phyloP scores from a whole-genome alignment of 2,888 invertebrate species.

The Choristoneura rosaceana region DNA sequence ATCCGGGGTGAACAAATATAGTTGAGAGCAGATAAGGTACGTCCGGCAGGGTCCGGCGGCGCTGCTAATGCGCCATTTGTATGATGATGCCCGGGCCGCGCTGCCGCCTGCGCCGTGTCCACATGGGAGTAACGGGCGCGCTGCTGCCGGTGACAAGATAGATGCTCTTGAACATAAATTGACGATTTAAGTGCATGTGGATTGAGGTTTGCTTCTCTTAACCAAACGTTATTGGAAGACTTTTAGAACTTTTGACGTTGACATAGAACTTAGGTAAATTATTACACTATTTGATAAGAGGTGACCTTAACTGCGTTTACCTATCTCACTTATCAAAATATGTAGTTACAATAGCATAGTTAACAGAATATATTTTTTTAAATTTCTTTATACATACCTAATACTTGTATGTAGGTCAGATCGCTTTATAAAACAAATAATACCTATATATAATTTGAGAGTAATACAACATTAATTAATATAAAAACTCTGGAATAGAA shows the following conservation, averaged over 20 bases:
- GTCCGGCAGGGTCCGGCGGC: slow-evolving; percentile 68
- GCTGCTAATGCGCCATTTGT: slow-evolving; percentile 83
- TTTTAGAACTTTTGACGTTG: not conserved
- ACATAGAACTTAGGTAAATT: too few relatives aligned
- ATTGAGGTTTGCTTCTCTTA: slow-evolving; percentile 5
- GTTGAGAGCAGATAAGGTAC: slow-evolving; percentile 83
- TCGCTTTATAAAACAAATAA: not conserved
- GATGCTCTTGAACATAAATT: slow-evolving; percentile 30
- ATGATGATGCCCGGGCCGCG: slow-evolving; percentile 72
- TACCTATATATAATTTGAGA: not conserved
- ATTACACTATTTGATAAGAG: too few relatives aligned
- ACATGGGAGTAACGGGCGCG: slow-evolving; percentile 46
- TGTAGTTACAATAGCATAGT: too few relatives aligned
- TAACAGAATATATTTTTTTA: too few relatives aligned
- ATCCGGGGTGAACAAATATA: slow-evolving; percentile 83
- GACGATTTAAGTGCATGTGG: slow-evolving; percentile 5
- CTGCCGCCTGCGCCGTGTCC: slow-evolving; percentile 56
- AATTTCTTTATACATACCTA: too few relatives aligned
- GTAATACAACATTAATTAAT: not conserved
- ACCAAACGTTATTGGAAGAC: not conserved
- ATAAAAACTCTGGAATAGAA: slow-evolving; percentile 2
- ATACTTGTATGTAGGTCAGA: too few relatives aligned
- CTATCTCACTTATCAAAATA: too few relatives aligned
- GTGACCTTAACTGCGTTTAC: too few relatives aligned
- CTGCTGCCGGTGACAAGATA: slow-evolving; percentile 44